Evolutionary conservation across 1,140 invertebrate species (phyloP), one percentile per base, ranked within the genome.

Genomic region (Eurosta solidaginis): DNA sequence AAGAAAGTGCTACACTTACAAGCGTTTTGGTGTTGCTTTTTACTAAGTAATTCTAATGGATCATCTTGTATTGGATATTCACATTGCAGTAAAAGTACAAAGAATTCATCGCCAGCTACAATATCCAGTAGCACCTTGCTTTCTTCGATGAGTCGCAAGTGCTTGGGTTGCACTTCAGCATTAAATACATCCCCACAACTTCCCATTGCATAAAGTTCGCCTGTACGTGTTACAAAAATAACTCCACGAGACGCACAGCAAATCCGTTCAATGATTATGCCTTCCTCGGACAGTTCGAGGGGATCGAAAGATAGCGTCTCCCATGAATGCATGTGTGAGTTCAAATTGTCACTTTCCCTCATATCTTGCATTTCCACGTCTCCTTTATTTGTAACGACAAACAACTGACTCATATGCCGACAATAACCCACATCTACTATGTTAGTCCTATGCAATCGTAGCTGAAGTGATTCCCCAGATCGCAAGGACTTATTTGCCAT

Each of bases 201-300:
- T 42, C 86, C 86, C 78, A 85, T 79, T 9, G 81, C 84, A 76
- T 87, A 86, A 1, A 84, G 81, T 33, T 84, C 82, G 1, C 82
- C 81, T 0, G 73, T 77, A 14, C 75, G 50, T 3, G 81, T 83
- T 1, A 87, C 82, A 52, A 87, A 86, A 45, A 87, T 80, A 1
- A 83, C 82, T 20, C 82, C 86, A 73, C 83, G 77, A 3, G 81
- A 77, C 3, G 86, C 84, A 73, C 84, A 85, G 40, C 83, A 85
- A 10, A 87, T 81, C 0, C 83, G 82, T 10, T 78, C 79, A 50
- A 85, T 84, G 9, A 77, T 44, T 27, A 87, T 82, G 4, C 85
- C 83, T 6, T 84, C 85, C n/a, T 82, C 86, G 33, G 76, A 81
- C 20, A 87, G 76, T 77, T 86, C 85, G 3, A 85, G 68, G 0